Conservation (phyloP, 2,888 invertebrate species). For the Argyresthia goedartella region DNA sequence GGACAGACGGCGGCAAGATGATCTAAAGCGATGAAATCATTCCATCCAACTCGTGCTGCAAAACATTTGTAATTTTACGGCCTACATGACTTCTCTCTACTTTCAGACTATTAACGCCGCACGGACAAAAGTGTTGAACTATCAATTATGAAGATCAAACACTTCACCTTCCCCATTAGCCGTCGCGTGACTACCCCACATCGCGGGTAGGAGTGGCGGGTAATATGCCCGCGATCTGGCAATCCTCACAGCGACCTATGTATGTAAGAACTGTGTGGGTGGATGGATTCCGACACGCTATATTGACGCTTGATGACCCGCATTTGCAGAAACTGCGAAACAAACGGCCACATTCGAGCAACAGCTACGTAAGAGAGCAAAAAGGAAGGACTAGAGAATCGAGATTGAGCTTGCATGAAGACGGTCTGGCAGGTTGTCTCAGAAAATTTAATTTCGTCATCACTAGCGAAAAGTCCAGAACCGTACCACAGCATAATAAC, state of each 20-base stretch:
- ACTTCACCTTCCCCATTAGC: slow-evolving; percentile 22
- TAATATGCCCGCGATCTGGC: slow-evolving; percentile 73
- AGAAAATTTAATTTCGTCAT: slow-evolving; percentile 44
- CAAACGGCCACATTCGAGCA: slow-evolving; percentile 42
- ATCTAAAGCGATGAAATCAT: too few species aligned
- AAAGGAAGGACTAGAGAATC: slow-evolving; percentile 19
- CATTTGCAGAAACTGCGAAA: slow-evolving; percentile 34
- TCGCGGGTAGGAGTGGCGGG: slow-evolving; percentile 16
- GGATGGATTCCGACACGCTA: slow-evolving; percentile 78
- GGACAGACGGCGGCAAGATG: too few species aligned
- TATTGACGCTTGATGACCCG: slow-evolving; percentile 75
- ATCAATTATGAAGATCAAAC: slow-evolving; percentile 43
- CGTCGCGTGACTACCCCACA: slow-evolving; percentile 33
- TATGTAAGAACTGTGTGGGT: slow-evolving; percentile 78
- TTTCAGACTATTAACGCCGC: too few species aligned
- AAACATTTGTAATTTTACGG: too few species aligned
- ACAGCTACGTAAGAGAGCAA: slow-evolving; percentile 20
- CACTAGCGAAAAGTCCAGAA: slow-evolving; percentile 33
- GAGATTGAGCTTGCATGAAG: slow-evolving; percentile 32
- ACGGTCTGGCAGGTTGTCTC: slow-evolving; percentile 30
- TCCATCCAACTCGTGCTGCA: too few species aligned
- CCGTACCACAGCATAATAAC: slow-evolving; percentile 1
- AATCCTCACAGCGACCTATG: slow-evolving; percentile 73
- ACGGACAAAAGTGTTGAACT: neutral
- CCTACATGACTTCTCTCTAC: too few species aligned